Conservation (phyloP, 2,113 vertebrate genomes). For the Oncorhynchus clarkii region DNA sequence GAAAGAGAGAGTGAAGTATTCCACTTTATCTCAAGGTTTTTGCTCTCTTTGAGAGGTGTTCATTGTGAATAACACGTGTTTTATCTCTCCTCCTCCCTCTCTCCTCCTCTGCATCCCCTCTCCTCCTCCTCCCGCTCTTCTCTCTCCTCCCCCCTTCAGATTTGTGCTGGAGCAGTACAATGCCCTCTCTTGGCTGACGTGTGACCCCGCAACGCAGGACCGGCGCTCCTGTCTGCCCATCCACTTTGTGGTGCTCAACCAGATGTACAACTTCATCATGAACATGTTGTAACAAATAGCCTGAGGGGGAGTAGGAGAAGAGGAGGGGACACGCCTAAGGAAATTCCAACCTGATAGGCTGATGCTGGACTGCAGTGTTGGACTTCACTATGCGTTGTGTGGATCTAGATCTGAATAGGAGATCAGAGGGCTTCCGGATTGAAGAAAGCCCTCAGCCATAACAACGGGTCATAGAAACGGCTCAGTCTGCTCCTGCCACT, state of each 20-base stretch:
- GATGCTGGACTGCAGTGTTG: neutral
- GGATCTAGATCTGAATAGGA: conserved; percentile 38
- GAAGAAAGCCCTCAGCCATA: neutral
- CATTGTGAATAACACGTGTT: neutral
- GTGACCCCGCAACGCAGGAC: conserved; percentile 97
- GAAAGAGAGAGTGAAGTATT: too few species aligned
- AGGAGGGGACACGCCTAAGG: conserved; percentile 24
- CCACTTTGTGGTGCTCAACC: conserved; percentile 99
- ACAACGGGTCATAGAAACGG: conserved; percentile 16
- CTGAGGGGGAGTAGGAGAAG: conserved; percentile 48
- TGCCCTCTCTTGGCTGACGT: conserved; percentile 99
- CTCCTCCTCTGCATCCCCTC: neutral
- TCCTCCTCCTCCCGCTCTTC: too few species aligned
- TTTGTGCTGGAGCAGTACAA: conserved; percentile 99
- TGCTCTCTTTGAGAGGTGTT: neutral
- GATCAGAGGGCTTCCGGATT: conserved; percentile 17
- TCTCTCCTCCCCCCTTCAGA: conserved; percentile 69
- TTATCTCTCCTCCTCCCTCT: neutral
- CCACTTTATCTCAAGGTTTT: neutral
- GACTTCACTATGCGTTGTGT: neutral
- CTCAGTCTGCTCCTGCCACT: conserved; percentile 41
- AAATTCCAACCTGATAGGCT: conserved; percentile 2
- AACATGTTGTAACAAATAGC: conserved; percentile 91
- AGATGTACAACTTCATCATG: conserved; percentile 99
- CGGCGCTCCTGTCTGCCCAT: conserved; percentile 95